Evolutionary conservation across 2,113 vertebrate genomes (phyloP).

Genomic region (Pipa parva): DNA sequence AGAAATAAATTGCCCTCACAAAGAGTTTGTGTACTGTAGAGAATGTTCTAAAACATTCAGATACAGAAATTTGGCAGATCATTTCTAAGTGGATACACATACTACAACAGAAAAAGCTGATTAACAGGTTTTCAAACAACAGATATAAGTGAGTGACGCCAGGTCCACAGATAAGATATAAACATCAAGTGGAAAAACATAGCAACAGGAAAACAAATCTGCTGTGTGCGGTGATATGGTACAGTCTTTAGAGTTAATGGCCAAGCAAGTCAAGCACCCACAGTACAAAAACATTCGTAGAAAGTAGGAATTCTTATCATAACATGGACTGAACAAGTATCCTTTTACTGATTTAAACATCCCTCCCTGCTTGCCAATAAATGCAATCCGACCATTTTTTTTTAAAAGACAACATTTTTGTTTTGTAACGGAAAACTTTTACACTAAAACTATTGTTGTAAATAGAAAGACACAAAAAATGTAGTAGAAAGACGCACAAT

Average conservation of each 20-base stretch:
- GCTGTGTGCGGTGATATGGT: constrained; percentile 26
- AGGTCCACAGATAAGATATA: constrained; percentile 33
- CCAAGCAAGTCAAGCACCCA: constrained; percentile 34
- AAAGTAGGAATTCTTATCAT: constrained; percentile 47
- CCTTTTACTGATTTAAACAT: constrained; percentile 22
- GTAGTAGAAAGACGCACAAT: no score
- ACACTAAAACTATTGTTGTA: no score
- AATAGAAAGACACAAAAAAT: no score
- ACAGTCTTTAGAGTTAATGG: constrained; percentile 17
- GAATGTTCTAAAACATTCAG: constrained; percentile 39
- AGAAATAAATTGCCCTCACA: neutral
- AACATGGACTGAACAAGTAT: constrained; percentile 63
- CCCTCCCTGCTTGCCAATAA: neutral
- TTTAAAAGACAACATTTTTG: no score
- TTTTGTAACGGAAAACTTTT: no score
- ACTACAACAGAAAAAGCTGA: constrained; percentile 31
- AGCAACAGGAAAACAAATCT: constrained; percentile 39
- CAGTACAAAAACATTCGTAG: constrained; percentile 23
- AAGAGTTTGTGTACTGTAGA: constrained; percentile 30
- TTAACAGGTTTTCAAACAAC: constrained; percentile 22
- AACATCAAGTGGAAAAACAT: constrained; percentile 36
- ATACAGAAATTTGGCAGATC: constrained; percentile 32
- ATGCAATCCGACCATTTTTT: neutral
- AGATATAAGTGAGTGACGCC: constrained; percentile 31
- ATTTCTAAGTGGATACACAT: constrained; percentile 14